Conservation (phyloP, 2,113 vertebrate species). For the Micronycteris hirsuta region DNA sequence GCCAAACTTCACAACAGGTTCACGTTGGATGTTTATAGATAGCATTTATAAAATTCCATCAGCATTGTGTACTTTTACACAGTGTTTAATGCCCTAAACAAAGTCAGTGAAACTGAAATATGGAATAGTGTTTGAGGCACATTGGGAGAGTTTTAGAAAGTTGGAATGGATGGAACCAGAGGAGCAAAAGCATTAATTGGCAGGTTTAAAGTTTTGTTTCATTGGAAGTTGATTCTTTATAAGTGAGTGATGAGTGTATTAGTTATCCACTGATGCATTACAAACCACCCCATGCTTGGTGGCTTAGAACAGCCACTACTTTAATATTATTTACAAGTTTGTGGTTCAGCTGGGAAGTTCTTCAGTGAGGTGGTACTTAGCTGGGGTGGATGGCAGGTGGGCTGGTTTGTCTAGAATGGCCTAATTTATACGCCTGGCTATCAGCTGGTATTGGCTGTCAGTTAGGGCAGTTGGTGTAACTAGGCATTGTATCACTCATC, state of each 20-base stretch:
- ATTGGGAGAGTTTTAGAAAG: not conserved
- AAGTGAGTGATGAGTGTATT: not conserved
- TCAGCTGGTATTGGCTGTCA: not conserved
- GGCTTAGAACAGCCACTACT: not conserved
- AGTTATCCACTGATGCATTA: not conserved
- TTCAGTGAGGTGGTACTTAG: not conserved
- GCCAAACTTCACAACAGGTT: not conserved
- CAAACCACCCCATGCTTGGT: not conserved
- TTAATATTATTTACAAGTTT: not conserved
- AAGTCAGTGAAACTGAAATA: not conserved
- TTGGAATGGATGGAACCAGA: not conserved
- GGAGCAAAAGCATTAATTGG: not conserved
- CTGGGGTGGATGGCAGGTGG: not conserved
- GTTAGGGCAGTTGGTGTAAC: not conserved
- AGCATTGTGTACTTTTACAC: not conserved
- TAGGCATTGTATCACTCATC: not conserved
- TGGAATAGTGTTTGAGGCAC: not conserved
- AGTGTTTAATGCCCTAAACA: not conserved
- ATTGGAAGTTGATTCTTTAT: not conserved
- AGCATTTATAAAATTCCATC: not conserved
- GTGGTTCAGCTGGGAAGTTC: not conserved
- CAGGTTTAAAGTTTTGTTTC: not conserved
- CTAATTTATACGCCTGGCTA: not conserved
- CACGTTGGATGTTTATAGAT: not conserved
- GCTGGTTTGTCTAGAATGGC: not conserved